Conservation (phyloP, 1,140 invertebrate species). For the Tetraneura akinire region DNA sequence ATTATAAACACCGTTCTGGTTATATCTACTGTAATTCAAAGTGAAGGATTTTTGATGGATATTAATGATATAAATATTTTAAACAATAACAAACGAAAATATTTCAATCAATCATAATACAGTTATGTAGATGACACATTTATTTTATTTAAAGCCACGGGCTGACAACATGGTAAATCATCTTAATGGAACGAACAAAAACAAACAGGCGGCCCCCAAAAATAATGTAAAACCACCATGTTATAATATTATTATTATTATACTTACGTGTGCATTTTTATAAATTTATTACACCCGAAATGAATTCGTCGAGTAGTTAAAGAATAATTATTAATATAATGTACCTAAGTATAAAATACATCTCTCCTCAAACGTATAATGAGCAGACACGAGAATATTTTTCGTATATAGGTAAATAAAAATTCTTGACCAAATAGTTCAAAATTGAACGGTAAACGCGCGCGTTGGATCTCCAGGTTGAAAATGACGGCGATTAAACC, state of each 20-base stretch:
- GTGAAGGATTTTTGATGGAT: constrained; percentile 46
- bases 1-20: constrained; percentile 17
- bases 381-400: neutral
- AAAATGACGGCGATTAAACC: neutral
- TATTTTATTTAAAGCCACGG: constrained; percentile 49
- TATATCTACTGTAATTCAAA: constrained; percentile 45
- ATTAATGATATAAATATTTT: constrained; percentile 43
- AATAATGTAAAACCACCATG: constrained; percentile 39
- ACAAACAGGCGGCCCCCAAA: constrained; percentile 25
- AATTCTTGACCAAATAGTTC: neutral
- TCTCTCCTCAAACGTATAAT: no score
- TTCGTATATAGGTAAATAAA: neutral
- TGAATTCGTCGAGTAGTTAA: neutral
- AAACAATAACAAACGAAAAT: constrained; percentile 47
- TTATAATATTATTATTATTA: no score
- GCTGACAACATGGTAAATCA: constrained; percentile 49
- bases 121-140: constrained; percentile 44
- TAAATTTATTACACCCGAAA: neutral
- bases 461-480: neutral
- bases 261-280: neutral
- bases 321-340: neutral
- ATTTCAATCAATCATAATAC: constrained; percentile 50
- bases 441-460: neutral
- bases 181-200: constrained; percentile 48
- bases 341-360: neutral